Conservation (phyloP, 2,888 invertebrate genomes). For the Hypsopygia costalis region DNA sequence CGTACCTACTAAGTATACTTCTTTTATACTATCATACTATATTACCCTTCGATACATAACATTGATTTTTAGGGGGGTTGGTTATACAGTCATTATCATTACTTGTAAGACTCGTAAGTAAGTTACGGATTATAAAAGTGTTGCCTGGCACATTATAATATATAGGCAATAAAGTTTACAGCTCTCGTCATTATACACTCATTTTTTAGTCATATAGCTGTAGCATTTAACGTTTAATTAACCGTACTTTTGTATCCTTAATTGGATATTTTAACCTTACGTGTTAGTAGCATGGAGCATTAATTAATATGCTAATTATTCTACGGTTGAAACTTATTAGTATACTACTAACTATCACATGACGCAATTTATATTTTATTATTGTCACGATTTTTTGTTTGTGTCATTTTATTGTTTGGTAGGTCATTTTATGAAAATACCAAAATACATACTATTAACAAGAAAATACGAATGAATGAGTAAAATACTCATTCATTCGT, state of each 20-base stretch:
- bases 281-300: not conserved
- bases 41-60: no score
- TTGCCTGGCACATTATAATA: conserved; percentile 20
- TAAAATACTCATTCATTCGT: no score
- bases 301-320: not conserved
- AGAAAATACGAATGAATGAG: no score
- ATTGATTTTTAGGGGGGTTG: no score
- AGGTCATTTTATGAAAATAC: no score
- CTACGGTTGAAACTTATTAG: not conserved
- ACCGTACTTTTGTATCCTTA: not conserved
- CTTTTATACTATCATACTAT: no score
- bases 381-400: no score
- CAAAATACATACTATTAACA: no score
- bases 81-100: no score
- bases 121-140: conserved; percentile 22
- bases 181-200: conserved; percentile 2
- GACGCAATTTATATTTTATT: not conserved
- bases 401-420: no score
- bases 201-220: not conserved
- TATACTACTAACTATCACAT: not conserved
- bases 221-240: not conserved
- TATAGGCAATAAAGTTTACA: conserved; percentile 14
- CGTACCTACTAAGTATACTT: no score
- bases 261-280: not conserved
- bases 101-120: conserved; percentile 10